Evolutionary conservation across 37 sponge, comb jelly and placozoan species (phyloP).

Genomic region (Halichondria panicea): DNA sequence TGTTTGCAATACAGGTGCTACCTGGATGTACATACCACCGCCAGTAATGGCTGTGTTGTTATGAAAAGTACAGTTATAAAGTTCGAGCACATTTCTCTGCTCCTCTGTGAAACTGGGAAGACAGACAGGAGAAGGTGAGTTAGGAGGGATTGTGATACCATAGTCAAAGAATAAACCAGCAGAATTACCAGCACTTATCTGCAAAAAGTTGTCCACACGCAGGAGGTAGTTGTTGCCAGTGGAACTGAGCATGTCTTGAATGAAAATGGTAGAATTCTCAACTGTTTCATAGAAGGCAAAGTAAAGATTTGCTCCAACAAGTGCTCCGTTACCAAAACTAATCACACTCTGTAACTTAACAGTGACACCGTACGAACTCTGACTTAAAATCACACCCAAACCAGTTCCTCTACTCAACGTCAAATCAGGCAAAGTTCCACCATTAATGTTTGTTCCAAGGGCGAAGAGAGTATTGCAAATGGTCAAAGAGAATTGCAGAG

Average conservation of each 20-base stretch:
- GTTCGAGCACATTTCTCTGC: neutral
- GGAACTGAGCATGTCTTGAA: neutral
- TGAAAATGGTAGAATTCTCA: neutral
- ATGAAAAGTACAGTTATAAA: neutral
- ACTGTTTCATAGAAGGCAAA: neutral
- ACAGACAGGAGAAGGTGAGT: neutral
- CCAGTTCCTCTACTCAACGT: neutral
- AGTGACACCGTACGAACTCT: neutral
- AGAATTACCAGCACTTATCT: neutral
- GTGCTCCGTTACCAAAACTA: neutral
- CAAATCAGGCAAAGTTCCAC: neutral
- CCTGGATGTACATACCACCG: neutral
- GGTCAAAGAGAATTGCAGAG: neutral
- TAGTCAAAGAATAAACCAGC: neutral
- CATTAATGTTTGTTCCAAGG: neutral
- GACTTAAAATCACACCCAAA: neutral
- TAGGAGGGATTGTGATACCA: slow-evolving; percentile 3
- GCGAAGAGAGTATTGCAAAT: neutral
- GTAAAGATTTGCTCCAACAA: neutral
- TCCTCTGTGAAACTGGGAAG: neutral
- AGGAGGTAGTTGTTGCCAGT: neutral
- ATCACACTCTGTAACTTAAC: neutral
- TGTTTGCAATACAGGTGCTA: neutral
- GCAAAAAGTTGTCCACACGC: neutral
- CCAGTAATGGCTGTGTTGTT: slow-evolving; percentile 1